Base-by-base conservation (phyloP, 2,113 vertebrate species). In the Bambusicola thoracicus region DNA sequence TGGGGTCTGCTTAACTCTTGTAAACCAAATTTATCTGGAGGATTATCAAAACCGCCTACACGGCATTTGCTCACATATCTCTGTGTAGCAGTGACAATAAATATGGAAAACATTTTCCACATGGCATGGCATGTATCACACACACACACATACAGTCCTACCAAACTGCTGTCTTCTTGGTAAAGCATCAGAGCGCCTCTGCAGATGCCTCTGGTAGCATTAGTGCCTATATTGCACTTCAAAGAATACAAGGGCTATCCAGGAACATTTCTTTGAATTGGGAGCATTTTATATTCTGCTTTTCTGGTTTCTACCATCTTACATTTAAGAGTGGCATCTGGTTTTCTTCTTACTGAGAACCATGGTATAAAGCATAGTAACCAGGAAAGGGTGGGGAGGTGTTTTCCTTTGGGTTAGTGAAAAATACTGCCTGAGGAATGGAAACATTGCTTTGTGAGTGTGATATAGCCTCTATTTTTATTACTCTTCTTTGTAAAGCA, bases 381-480 rank as follows among this genome's bases (percentile, higher is more conserved):
- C 85, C 75, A 91, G 93, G 91, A 85, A 92, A 91, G 91, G 81
- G 92, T 89, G 92, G 92, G 85, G 92, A 95, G 65, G 70, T 70
- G n/a, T 87, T 93, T 89, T 92, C 63, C 79, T 92, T 67, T 93
- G 89, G 84, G 63, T 89, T 89, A 74, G 75, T 77, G 89, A 93
- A 89, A 91, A 94, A 74, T 90, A 67, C 30, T 75, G 95, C 92
- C 96, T 67, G 32, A 85, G 94, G 93, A 95, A 96, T 93, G 85
- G 93, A 95, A 96, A 96, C 34, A 82, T 29, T 59, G 82, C 93
- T 95, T 96, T 88, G 80, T 88, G 80, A 92, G 80, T 92, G 72
- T 59, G 79, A 96, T 93, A 88, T 32, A 63, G 74, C 65, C 68
- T 83, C 85, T 77, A 44, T 75, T 94, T 92, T 94, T 93, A 95